These are phyloP conservation scores for Picathartes gymnocephalus DNA, from an alignment of 2,113 vertebrate genomes.

Conservation along the genomic window DNA sequence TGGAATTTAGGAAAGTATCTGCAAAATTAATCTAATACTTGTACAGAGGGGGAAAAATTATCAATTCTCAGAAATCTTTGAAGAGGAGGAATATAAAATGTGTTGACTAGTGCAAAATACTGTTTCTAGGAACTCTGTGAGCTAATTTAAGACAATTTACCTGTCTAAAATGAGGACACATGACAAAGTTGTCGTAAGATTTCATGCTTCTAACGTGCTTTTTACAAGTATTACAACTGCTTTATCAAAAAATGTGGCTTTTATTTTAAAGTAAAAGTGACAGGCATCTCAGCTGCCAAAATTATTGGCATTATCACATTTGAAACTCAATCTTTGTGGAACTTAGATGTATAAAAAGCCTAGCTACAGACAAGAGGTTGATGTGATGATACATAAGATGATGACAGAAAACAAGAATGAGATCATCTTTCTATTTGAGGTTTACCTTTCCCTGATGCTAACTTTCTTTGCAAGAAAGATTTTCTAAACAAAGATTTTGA, in stretches of 20 bases:
- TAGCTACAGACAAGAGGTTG: background rate
- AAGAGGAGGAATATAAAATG: constrained; percentile 2
- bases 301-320: background rate
- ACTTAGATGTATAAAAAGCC: background rate
- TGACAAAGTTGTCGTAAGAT: background rate
- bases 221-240: background rate
- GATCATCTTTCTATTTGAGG: background rate
- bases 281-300: background rate
- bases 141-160: constrained; percentile 9
- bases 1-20: background rate
- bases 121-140: background rate
- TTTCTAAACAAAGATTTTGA: background rate
- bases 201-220: background rate
- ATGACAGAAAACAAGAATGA: background rate
- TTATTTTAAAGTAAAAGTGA: background rate
- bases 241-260: background rate
- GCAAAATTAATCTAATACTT: background rate
- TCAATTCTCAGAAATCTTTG: background rate
- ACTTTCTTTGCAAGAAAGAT: background rate
- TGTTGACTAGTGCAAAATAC: background rate
- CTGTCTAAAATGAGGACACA: background rate
- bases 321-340: background rate
- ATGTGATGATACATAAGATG: background rate
- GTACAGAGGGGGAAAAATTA: background rate
- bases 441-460: background rate